Evolutionary conservation across 2,797 vertebrate species (phyloP), one percentile per base, ranked within the genome.

Genomic region (Geotrypetes seraphini): DNA sequence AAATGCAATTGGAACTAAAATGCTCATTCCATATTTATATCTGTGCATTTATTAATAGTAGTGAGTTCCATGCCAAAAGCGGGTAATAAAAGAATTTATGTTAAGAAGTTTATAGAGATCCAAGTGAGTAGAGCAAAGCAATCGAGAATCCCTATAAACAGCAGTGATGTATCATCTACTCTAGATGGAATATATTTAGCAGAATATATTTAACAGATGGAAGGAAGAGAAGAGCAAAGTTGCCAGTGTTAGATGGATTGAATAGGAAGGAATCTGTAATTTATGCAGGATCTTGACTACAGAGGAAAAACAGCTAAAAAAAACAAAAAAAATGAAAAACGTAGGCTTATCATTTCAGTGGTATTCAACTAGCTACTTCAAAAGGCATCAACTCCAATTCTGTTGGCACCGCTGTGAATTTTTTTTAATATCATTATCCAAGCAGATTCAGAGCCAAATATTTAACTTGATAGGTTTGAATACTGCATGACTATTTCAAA

Each of bases 211-310:
- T 45, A 58, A 57, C 57, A 54, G 50, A 53, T 52, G 33, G 58
- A 44, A 52, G 35, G 54, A 54, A 53, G 57, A 46, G 63, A 67
- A 64, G 62, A 47, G 19, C 47, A 44, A 0, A 12, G 53, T 38
- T 52, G 63, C 43, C 47, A 47, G 47, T 42, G 41, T 61, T 41
- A 38, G 44, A 33, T 55, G 36, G 25, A 67, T 57, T 56, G 42
- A 22, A 53, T 60, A 70, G 37, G 50, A 57, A 48, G 29, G 28
- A 45, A 58, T 16, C 31, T 29, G 16, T 57, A 56, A 63, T 67
- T 66, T 66, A 57, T 60, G 20, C 57, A 52, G 24, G 56, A 30
- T 64, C 65, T 53, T 48, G 32, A 66, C 36, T 33, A 63, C 64
- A 63, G 7, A n/a, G 35, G 51, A 69, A 49, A 60, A 52, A 9